These are phyloP conservation scores for Apotomis turbidana DNA, from an alignment of 2,888 invertebrate genomes.

Conservation along the genomic window DNA sequence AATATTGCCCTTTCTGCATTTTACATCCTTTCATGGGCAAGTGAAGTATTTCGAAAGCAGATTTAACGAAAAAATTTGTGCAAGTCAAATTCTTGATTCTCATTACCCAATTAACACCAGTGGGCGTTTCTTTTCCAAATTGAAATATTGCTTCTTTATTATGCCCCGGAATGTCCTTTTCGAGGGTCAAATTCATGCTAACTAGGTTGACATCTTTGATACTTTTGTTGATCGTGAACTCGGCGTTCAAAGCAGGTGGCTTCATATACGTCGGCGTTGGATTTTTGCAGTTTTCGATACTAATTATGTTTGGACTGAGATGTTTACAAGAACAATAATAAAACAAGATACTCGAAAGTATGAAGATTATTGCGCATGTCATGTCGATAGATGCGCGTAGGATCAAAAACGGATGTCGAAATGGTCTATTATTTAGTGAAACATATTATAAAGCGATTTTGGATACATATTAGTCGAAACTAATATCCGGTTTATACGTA, in stretches of 20 bases:
- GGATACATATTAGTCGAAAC: no score
- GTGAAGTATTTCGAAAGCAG: not conserved
- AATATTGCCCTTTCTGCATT: slow-evolving; percentile 15
- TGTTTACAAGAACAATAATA: not conserved
- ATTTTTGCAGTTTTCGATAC: not conserved
- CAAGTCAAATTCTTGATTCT: not conserved
- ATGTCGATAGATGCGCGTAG: not conserved
- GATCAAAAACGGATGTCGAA: not conserved
- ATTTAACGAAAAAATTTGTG: not conserved
- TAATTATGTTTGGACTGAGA: not conserved
- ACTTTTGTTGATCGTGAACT: not conserved
- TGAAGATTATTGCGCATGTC: slow-evolving; percentile 1
- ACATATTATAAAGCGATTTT: no score
- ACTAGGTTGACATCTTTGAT: not conserved
- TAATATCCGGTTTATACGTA: no score
- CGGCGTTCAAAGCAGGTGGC: not conserved
- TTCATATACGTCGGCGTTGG: not conserved
- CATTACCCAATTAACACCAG: slow-evolving; percentile 16
- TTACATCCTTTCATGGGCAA: slow-evolving; percentile 2
- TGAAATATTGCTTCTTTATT: not conserved
- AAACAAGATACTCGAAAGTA: not conserved
- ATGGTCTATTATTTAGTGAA: no score
- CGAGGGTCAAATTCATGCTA: slow-evolving; percentile 1
- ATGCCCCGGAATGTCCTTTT: not conserved
- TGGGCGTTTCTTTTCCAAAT: not conserved